Evolutionary conservation across 2,888 invertebrate genomes (phyloP), one percentile per base, ranked within the genome.

Genomic region (Cheilosia vernalis): DNA sequence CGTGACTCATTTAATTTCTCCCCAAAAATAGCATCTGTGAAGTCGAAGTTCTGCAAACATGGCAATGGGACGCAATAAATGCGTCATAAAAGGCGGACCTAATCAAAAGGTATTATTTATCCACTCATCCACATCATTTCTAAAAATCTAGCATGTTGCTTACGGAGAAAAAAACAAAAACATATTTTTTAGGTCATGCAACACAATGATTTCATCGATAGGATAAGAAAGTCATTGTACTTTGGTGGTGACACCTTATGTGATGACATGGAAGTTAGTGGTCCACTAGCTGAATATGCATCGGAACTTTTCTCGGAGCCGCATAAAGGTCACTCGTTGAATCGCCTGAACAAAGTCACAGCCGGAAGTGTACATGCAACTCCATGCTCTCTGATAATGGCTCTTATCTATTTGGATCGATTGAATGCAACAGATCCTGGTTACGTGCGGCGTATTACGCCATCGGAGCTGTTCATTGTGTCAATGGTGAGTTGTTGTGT

Each of bases 381-480:
- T 9, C 98, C 99, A 0, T 98, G 98, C 91, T 97, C 98, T 15
- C 94, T 99, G 70, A 96, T 99, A 88, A 94, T 99, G 89, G 98
- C 99, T 33, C 93, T 99, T 90, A 94, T 99, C 55, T 99, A 99
- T 92, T 94, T 99, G 89, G 98, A 99, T 93, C 94, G 98, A 87
- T 94, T 99, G 70, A 95, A 96, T 91, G 93, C 94, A 83, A 94
- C 94, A 89, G 96, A 97, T 93, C 96, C 97, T 0, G 95, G 96
- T 88, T 98, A 98, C 92, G 94, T 98, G 84, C 94, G 95, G 88
- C 93, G 94, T 89, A 95, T 97, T 63, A 95, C 96, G 37, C 98
- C 99, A 33, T 96, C 97, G 37, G 98, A 99, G 91, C 94, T 99
- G 79, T 99, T 99, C 92, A 94, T 99, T 77, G 96, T 99, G 86